Conservation (phyloP, 35 echinoderm and acorn worm species). For the Diadema setosum region DNA sequence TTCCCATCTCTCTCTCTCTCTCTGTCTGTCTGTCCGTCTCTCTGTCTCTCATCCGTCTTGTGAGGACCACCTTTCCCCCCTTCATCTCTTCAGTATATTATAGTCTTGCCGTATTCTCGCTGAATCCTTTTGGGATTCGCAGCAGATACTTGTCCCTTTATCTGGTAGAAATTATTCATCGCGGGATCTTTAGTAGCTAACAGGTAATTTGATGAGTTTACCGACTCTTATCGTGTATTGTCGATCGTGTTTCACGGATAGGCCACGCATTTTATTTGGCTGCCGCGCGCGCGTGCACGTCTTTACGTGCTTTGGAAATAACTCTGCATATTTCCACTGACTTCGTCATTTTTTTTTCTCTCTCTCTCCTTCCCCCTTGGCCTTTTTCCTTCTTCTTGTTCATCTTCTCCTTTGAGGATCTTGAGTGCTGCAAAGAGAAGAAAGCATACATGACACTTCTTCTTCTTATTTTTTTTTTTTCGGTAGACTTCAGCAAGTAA, state of each 20-base stretch:
- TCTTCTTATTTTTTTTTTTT: not conserved
- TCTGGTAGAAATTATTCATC: not conserved
- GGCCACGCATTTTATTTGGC: not conserved
- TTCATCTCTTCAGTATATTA: not conserved
- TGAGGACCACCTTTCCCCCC: not conserved
- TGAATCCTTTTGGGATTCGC: not conserved
- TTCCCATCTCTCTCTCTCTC: not conserved
- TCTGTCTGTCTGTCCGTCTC: too few relatives aligned
- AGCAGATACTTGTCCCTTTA: not conserved
- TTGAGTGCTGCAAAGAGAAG: too few relatives aligned
- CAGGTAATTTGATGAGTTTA: slow-evolving; percentile 7
- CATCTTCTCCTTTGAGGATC: too few relatives aligned
- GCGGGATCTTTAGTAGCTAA: not conserved
- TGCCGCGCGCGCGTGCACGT: not conserved
- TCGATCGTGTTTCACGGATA: not conserved
- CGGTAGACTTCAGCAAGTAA: slow-evolving; percentile 12
- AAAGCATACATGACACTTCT: not conserved
- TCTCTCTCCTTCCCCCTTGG: too few relatives aligned
- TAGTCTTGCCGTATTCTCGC: not conserved
- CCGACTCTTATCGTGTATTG: slow-evolving; percentile 1
- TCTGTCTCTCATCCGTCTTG: not conserved
- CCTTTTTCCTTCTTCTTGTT: too few relatives aligned
- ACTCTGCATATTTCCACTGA: too few relatives aligned
- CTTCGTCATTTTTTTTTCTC: too few relatives aligned
- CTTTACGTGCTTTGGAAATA: not conserved